Evolutionary conservation across 2,797 vertebrate species (phyloP).

Genomic region (Hippoglossus hippoglossus): DNA sequence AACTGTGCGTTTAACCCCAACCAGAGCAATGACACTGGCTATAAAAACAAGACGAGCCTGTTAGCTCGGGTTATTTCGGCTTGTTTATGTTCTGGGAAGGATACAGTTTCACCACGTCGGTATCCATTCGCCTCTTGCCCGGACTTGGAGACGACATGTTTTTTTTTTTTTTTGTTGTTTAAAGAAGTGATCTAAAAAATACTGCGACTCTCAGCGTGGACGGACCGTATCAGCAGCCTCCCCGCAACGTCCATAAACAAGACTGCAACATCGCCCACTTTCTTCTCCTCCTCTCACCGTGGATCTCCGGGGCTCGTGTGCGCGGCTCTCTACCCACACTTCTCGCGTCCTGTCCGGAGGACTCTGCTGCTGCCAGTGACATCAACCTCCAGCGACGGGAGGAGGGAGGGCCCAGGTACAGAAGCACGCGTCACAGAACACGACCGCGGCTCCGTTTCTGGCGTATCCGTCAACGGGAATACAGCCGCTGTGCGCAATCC

Average conservation of each 20-base stretch:
- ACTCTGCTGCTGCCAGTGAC: slow-evolving; percentile 63
- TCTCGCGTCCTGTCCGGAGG: slow-evolving; percentile 76
- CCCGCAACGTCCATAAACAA: slow-evolving; percentile 65
- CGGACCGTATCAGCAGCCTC: slow-evolving; percentile 62
- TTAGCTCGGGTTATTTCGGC: slow-evolving; percentile 8
- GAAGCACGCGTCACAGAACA: slow-evolving; percentile 31
- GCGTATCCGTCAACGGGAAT: no score
- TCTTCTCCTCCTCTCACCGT: slow-evolving; percentile 29
- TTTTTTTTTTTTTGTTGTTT: slow-evolving; percentile 72
- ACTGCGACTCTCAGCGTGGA: slow-evolving; percentile 59
- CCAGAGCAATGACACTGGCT: slow-evolving; percentile 46
- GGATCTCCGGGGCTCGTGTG: slow-evolving; percentile 25
- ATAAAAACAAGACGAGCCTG: slow-evolving; percentile 7
- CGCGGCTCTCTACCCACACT: slow-evolving; percentile 39
- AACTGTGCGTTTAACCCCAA: slow-evolving; percentile 17
- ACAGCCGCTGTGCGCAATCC: neutral
- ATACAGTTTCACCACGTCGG: slow-evolving; percentile 98
- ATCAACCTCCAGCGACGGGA: slow-evolving; percentile 67
- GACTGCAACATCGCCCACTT: slow-evolving; percentile 73
- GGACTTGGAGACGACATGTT: slow-evolving; percentile 98
- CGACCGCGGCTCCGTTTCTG: accelerated
- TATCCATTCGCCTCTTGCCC: slow-evolving; percentile 98
- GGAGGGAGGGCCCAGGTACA: slow-evolving; percentile 61
- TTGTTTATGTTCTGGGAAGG: slow-evolving; percentile 75
- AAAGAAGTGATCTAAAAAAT: slow-evolving; percentile 60